These are phyloP conservation scores for Oryctolagus cuniculus DNA, from an alignment of 2,113 vertebrate genomes.

Conservation along the genomic window mOryCun1.1 NC_091448.1:645001-645500, in stretches of 20 bases:
- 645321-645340: background rate
- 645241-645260: background rate
- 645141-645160: too few relatives aligned
- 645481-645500: too few relatives aligned
- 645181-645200: background rate
- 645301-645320: background rate
- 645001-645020: background rate
- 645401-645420: background rate
- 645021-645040: too few relatives aligned
- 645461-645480: background rate
- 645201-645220: background rate
- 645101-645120: too few relatives aligned
- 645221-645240: background rate
- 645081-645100: background rate
- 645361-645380: too few relatives aligned
- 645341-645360: background rate
- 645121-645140: background rate
- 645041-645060: background rate
- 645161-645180: background rate
- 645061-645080: background rate
- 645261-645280: background rate
- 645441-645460: too few relatives aligned
- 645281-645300: too few relatives aligned
- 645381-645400: background rate
- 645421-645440: background rate